phyloP scores from a whole-genome alignment of 2,797 vertebrate genomes.

The Helarctos malayanus region DNA sequence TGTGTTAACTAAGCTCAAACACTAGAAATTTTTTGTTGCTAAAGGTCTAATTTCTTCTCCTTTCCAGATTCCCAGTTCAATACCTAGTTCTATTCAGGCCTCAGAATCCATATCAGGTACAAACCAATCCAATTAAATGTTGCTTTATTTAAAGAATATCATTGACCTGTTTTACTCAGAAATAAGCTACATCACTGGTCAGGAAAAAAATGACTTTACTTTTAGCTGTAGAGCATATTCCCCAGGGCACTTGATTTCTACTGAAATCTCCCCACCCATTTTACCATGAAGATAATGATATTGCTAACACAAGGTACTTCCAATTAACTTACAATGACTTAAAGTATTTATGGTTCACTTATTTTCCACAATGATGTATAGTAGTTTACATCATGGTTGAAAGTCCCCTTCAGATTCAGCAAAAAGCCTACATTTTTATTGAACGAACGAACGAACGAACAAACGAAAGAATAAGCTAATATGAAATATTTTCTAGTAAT shows the following conservation, averaged over 20 bases:
- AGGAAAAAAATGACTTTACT: slow-evolving; percentile 44
- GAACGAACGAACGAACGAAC: slow-evolving; percentile 9
- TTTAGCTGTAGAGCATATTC: background rate
- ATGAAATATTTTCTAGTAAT: slow-evolving; percentile 1
- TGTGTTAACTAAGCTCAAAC: background rate
- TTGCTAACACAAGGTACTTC: slow-evolving; percentile 39
- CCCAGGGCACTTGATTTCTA: slow-evolving; percentile 1
- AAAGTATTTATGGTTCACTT: background rate
- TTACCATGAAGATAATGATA: slow-evolving; percentile 8
- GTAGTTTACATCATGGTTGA: background rate
- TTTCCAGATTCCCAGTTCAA: slow-evolving; percentile 42
- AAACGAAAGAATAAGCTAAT: background rate
- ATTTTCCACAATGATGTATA: background rate
- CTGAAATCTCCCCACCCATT: background rate
- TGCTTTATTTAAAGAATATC: slow-evolving; percentile 55
- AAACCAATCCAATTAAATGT: slow-evolving; percentile 57
- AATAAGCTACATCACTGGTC: slow-evolving; percentile 19
- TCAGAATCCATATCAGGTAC: background rate
- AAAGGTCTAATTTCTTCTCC: background rate
- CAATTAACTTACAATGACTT: slow-evolving; percentile 40
- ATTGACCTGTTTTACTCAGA: slow-evolving; percentile 26
- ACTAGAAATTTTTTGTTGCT: background rate
- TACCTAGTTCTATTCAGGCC: background rate
- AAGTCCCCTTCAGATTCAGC: background rate
- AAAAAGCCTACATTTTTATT: background rate